These are phyloP conservation scores for Nephila pilipes DNA, from an alignment of 1,140 invertebrate species.

Conservation along the genomic window DNA sequence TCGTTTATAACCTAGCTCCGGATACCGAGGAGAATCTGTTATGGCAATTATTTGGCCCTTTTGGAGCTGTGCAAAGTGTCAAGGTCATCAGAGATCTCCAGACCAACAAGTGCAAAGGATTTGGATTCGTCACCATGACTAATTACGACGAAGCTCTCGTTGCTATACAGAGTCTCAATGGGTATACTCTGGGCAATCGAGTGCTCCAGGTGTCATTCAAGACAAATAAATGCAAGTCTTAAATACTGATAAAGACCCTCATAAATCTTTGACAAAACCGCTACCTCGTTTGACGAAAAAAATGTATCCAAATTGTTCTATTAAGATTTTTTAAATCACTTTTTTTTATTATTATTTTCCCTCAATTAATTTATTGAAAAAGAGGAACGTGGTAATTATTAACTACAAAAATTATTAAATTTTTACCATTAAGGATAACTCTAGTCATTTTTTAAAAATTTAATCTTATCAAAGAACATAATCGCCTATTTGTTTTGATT, in stretches of 20 bases:
- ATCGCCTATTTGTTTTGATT: neutral
- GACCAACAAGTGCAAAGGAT: conserved; percentile 99
- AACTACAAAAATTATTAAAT: neutral
- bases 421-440: neutral
- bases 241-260: conserved; percentile 72
- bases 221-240: conserved; percentile 85
- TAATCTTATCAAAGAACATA: neutral
- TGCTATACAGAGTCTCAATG: conserved; percentile 98
- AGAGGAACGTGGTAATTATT: neutral
- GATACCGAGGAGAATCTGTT: conserved; percentile 99
- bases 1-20: conserved; percentile 98
- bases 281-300: conserved; percentile 61
- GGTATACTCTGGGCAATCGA: conserved; percentile 97
- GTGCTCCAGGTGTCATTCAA: conserved; percentile 99
- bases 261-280: conserved; percentile 42
- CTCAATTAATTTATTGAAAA: neutral
- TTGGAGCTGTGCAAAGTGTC: conserved; percentile 98
- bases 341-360: neutral
- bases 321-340: neutral
- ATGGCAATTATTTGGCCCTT: conserved; percentile 99
- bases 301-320: conserved; percentile 4
- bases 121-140: conserved; percentile 99
- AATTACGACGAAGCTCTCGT: conserved; percentile 99
- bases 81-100: conserved; percentile 98
- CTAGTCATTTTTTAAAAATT: conserved; percentile 14